Evolutionary conservation across 2,888 invertebrate genomes (phyloP).

Genomic region (Epicampocera succincta): DNA sequence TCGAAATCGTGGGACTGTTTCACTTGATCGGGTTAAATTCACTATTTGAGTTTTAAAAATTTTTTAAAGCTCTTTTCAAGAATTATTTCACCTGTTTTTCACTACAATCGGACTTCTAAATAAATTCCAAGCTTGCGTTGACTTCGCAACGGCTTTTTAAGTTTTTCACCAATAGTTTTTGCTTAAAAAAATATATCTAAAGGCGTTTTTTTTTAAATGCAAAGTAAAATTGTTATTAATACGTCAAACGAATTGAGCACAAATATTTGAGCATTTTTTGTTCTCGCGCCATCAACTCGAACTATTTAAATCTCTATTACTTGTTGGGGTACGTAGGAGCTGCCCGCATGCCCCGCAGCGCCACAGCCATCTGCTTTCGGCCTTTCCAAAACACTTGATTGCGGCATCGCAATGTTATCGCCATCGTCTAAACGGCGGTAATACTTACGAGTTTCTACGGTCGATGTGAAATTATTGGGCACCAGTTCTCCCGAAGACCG

Average conservation of each 20-base stretch:
- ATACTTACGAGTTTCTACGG: constrained; percentile 78
- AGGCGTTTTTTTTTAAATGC: too few species aligned
- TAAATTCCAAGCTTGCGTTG: too few species aligned
- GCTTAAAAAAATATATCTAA: background rate
- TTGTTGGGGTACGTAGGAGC: background rate
- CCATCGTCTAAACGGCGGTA: constrained; percentile 68
- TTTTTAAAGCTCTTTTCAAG: too few species aligned
- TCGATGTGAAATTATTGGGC: constrained; percentile 75
- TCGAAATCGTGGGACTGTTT: too few species aligned
- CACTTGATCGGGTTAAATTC: too few species aligned
- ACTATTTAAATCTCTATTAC: constrained; percentile 48
- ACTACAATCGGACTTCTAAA: too few species aligned
- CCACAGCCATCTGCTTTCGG: constrained; percentile 49
- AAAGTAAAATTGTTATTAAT: background rate
- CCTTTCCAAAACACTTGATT: constrained; percentile 3
- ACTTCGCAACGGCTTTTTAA: too few species aligned
- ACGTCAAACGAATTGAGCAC: constrained; percentile 21
- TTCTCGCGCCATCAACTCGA: too few species aligned
- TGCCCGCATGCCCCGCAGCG: background rate
- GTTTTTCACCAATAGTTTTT: too few species aligned
- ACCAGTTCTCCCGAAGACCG: constrained; percentile 78
- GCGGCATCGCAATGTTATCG: background rate
- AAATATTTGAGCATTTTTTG: constrained; percentile 15
- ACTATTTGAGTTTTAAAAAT: too few species aligned
- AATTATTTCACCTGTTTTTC: too few species aligned